These are phyloP conservation scores for Oreamnos americanus DNA, from an alignment of 2,113 vertebrate species.

Conservation along the genomic window DNA sequence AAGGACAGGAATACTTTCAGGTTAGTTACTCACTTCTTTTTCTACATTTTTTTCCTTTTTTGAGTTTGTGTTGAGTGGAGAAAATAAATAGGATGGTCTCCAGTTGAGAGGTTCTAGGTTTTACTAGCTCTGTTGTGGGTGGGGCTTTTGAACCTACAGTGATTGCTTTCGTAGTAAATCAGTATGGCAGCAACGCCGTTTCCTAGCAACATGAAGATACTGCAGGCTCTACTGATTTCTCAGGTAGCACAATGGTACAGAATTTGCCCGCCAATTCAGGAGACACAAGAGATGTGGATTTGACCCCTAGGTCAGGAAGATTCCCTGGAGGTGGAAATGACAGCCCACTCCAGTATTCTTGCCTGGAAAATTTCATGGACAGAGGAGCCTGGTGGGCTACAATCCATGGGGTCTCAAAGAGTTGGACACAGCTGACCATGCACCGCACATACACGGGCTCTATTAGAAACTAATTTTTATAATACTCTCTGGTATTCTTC, in stretches of 20 bases:
- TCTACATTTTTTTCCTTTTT: not conserved
- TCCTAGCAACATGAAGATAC: not conserved
- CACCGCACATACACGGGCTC: not conserved
- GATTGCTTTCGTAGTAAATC: not conserved
- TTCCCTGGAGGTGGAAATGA: not conserved
- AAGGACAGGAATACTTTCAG: not conserved
- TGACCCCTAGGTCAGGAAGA: not conserved
- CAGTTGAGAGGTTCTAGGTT: not conserved
- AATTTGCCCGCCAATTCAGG: not conserved
- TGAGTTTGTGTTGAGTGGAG: not conserved
- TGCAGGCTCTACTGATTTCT: not conserved
- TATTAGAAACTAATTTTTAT: not conserved
- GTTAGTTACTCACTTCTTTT: not conserved
- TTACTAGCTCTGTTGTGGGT: not conserved
- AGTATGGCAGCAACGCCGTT: not conserved
- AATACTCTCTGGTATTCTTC: not conserved
- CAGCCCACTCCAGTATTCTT: not conserved
- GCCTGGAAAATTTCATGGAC: not conserved
- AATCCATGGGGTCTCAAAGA: not conserved
- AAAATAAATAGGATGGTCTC: not conserved
- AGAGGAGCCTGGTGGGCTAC: not conserved
- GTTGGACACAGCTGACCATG: not conserved
- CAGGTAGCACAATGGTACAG: not conserved
- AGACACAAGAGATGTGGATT: not conserved
- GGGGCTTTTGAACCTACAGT: not conserved